A percentile compares a stretch with the other conserved stretches of the same genome.
phyloP scores from a whole-genome alignment of 2,113 vertebrate genomes.

The Trichechus manatus region DNA sequence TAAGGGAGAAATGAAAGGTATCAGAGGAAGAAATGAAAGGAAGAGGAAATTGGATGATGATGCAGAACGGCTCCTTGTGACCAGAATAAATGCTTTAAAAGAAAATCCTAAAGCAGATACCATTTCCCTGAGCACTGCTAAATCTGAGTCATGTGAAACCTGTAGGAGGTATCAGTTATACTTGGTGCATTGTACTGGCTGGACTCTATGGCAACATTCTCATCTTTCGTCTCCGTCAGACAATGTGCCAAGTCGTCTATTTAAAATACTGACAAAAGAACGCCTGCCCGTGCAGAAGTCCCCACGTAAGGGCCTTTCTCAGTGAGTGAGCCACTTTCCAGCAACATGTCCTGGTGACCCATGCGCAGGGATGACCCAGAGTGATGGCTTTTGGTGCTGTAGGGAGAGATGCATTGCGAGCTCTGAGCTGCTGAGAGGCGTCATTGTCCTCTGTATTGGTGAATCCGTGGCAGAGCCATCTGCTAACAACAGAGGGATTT shows the following conservation, averaged over 20 bases:
- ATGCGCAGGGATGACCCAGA: background rate
- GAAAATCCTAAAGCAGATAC: background rate
- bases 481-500: background rate
- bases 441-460: background rate
- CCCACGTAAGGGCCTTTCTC: background rate
- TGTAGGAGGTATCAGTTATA: background rate
- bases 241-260: slow-evolving; percentile 23
- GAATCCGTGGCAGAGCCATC: background rate
- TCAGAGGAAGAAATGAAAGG: background rate
- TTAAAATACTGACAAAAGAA: slow-evolving; percentile 57
- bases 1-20: background rate
- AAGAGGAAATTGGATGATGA: background rate
- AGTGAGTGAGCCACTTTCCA: background rate
- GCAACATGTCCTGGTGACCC: background rate
- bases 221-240: slow-evolving; percentile 46
- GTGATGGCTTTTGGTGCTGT: fast-evolving
- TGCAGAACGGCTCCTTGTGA: slow-evolving; percentile 41
- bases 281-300: background rate
- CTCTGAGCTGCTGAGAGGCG: fast-evolving
- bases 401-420: fast-evolving
- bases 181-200: background rate
- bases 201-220: slow-evolving; percentile 55
- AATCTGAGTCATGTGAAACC: background rate
- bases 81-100: slow-evolving; percentile 48
- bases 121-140: slow-evolving; percentile 53